A percentile compares a stretch with the other conserved stretches of the same genome.
phyloP scores from a whole-genome alignment of 2,797 vertebrate species.

The Hyperoplus immaculatus region DNA sequence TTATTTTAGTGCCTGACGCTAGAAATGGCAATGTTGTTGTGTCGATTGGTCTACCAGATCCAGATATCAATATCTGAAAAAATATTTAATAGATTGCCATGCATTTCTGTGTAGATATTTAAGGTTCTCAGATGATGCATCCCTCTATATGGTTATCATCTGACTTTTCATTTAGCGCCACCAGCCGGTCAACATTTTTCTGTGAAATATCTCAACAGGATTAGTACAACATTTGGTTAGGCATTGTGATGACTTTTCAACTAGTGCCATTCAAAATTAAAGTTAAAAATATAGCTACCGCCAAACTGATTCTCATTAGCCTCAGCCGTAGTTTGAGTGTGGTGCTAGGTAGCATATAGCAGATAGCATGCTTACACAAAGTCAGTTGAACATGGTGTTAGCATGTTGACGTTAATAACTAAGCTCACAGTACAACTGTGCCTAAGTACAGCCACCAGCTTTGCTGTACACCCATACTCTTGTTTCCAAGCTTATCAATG shows the following conservation, averaged over 20 bases:
- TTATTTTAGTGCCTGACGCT: neutral
- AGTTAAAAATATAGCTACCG: neutral
- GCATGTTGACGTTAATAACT: neutral
- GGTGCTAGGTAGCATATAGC: neutral
- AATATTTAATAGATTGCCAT: neutral
- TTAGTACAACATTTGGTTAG: neutral
- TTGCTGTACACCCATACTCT: neutral
- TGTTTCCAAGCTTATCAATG: conserved; percentile 1
- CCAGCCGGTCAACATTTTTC: neutral
- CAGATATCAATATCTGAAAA: neutral
- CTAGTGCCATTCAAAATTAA: neutral
- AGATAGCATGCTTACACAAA: neutral
- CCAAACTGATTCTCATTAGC: neutral
- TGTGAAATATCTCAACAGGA: neutral
- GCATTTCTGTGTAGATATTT: neutral
- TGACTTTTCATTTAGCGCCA: neutral
- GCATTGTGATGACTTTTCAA: neutral
- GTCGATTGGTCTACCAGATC: neutral
- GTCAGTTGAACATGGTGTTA: neutral
- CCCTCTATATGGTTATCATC: neutral
- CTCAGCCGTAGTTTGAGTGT: neutral
- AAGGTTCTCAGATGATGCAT: neutral
- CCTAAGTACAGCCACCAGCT: neutral
- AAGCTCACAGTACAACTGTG: neutral
- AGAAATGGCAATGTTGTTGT: neutral